These are phyloP conservation scores for Laspeyria flexula DNA, from an alignment of 2,888 invertebrate species.

Conservation along the genomic window DNA sequence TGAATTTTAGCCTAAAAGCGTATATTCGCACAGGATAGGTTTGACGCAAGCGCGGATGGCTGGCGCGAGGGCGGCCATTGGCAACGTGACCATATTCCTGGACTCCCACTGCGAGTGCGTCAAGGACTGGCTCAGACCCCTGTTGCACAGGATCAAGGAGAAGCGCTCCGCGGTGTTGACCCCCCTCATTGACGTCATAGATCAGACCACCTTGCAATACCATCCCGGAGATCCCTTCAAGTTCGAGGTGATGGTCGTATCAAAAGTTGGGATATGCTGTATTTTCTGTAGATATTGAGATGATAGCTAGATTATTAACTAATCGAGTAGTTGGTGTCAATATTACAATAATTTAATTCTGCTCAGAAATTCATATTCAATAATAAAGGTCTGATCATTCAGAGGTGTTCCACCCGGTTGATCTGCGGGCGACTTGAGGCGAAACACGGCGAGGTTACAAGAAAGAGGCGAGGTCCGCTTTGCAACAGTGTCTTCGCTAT, in stretches of 20 bases:
- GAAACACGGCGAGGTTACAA: no score
- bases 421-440: no score
- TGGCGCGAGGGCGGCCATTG: constrained; percentile 87
- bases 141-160: constrained; percentile 91
- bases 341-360: no score
- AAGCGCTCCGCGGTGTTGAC: constrained; percentile 92
- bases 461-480: no score
- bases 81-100: constrained; percentile 90
- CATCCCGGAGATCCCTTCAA: constrained; percentile 39
- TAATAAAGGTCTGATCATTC: no score
- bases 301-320: background rate
- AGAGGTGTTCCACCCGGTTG: no score
- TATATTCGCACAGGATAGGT: constrained; percentile 85
- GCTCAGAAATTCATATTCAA: no score
- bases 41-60: constrained; percentile 91
- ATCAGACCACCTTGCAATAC: constrained; percentile 87
- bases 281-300: background rate
- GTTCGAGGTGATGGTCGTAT: constrained; percentile 56
- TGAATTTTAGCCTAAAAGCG: constrained; percentile 64
- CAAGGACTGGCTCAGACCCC: constrained; percentile 93
- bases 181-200: constrained; percentile 97
- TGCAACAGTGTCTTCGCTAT: no score
- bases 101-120: constrained; percentile 96
- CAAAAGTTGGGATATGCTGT: background rate
- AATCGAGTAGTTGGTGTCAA: no score